phyloP scores from a whole-genome alignment of 2,797 vertebrate genomes.

The Yasuhikotakia modesta region DNA sequence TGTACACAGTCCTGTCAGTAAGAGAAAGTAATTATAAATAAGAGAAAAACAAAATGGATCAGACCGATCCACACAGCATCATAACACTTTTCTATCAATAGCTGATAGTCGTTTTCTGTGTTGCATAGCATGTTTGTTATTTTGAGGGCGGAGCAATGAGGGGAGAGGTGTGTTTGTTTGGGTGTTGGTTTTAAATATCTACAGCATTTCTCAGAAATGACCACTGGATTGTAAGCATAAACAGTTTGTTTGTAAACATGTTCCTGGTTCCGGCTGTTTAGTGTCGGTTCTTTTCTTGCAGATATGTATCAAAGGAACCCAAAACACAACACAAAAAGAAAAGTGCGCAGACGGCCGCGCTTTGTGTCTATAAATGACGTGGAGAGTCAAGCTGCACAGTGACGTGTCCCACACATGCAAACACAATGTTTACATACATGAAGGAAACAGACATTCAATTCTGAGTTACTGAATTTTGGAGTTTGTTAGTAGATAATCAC shows the following conservation, averaged over 20 bases:
- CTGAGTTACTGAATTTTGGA: neutral
- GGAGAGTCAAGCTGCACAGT: conserved; percentile 67
- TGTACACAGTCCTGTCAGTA: too few relatives aligned
- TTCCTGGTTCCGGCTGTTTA: neutral
- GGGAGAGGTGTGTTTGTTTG: too few relatives aligned
- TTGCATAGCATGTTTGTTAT: too few relatives aligned
- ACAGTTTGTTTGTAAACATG: neutral
- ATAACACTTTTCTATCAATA: too few relatives aligned
- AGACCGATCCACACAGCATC: too few relatives aligned
- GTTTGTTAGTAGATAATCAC: neutral
- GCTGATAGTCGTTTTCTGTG: too few relatives aligned
- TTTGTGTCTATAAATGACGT: conserved; percentile 79
- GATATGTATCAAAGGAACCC: conserved; percentile 87
- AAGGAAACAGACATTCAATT: neutral
- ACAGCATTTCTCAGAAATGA: too few relatives aligned
- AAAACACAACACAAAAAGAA: conserved; percentile 77
- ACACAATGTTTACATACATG: neutral
- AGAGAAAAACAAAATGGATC: too few relatives aligned
- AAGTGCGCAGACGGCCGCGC: conserved; percentile 80
- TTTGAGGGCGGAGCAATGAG: too few relatives aligned
- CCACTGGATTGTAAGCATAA: too few relatives aligned
- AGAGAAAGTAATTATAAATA: too few relatives aligned
- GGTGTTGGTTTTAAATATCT: too few relatives aligned
- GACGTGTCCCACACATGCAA: conserved; percentile 27
- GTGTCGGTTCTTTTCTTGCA: conserved; percentile 55